phyloP scores from a whole-genome alignment of 2,797 vertebrate genomes.

The Syndactyla subalaris region DNA sequence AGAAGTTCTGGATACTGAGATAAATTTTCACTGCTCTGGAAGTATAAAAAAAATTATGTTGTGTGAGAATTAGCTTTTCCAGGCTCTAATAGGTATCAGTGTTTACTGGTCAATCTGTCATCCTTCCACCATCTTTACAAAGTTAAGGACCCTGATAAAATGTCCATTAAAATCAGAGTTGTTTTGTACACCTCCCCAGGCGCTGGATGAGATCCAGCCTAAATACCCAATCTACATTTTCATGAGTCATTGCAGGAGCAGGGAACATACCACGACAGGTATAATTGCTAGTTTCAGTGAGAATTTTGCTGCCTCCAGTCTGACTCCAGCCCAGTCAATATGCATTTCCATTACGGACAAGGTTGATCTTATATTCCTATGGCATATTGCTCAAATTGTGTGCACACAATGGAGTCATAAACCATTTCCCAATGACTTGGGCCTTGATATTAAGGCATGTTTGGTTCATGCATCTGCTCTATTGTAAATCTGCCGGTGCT shows the following conservation, averaged over 20 bases:
- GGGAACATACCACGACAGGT: not conserved
- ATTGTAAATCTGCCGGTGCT: slow-evolving; percentile 51
- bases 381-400: not conserved
- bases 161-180: slow-evolving; percentile 3
- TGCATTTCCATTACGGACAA: not conserved
- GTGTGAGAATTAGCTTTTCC: not conserved
- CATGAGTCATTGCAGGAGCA: slow-evolving; percentile 18
- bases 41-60: not conserved
- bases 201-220: not conserved
- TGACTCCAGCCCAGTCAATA: not conserved
- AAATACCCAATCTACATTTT: slow-evolving; percentile 30
- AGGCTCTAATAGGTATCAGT: not conserved
- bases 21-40: not conserved
- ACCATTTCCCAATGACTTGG: not conserved
- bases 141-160: slow-evolving; percentile 13
- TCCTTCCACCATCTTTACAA: not conserved
- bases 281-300: not conserved
- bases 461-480: slow-evolving; percentile 19
- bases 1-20: not conserved
- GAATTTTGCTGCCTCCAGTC: not conserved
- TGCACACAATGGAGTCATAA: not conserved
- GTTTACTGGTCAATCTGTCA: not conserved
- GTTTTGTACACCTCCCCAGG: not conserved
- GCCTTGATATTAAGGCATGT: not conserved
- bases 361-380: not conserved